Evolutionary conservation across 2,797 vertebrate species (phyloP), one percentile per base, ranked within the genome.

Genomic region (Corythornis leucogaster): DNA sequence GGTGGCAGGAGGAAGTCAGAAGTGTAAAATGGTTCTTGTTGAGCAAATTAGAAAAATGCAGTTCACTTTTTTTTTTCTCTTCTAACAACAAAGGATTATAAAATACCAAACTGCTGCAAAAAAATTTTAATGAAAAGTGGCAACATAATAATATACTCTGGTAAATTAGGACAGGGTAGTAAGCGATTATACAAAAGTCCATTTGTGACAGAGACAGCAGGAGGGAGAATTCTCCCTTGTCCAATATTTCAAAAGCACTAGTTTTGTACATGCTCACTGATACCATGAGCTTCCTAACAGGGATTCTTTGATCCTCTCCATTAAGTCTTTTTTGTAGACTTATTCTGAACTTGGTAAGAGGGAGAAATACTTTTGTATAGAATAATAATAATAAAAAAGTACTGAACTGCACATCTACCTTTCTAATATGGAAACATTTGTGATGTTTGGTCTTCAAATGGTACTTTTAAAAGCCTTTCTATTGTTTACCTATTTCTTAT

Each of bases 161-260:
- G 92, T 94, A 96, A 97, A 96, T 96, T 94, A 96, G 95, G 89
- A 77, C 96, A 97, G 91, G 79, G 81, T 68, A 85, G 93, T 96
- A 94, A 95, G 92, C 3, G 58, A 95, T 94, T 91, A 94, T 26
- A 97, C 95, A 96, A 95, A 97, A 96, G 94, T 96, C 94, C 74
- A 91, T 96, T 96, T 96, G 95, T 96, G 93, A 89, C 53, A 85
- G 73, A 95, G 92, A 89, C 93, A 92, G 96, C 94, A 79, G 95
- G 93, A 95, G 93, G 93, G 86, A 93, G 77, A 93, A 73, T 86
- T 96, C 87, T 95, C 87, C 91, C 95, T 97, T 88, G 95, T 87
- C 92, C 95, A 87, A 3, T 87, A 88, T 96, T 97, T 96, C 96
- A 96, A 97, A 97, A 96, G 95, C 92, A 85, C n/a, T 54, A 48